Base-by-base conservation (phyloP, 2,888 invertebrate species). In the Nasonovia ribisnigri region DNA sequence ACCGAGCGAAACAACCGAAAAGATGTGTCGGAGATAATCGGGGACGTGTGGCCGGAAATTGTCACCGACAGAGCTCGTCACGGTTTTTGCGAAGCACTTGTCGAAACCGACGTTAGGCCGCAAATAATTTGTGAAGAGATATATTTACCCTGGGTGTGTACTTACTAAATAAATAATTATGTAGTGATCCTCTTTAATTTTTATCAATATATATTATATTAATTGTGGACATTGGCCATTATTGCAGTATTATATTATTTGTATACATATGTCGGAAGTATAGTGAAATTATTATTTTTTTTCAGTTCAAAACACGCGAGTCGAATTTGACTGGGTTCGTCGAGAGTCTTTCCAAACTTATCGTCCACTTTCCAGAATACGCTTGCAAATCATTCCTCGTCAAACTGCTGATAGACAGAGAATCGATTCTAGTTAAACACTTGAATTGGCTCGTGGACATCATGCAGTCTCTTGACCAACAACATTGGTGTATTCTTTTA, bases 371-470 rank as follows among this genome's bases (percentile, higher is more conserved):
- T 51, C 67, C 93, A 13, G 93, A 90, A 42, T 90, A 90, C 13
- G 93, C 90, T 46, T 93, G 93, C 51, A 93, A 90, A 51, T 89
- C 60, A 1, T 93, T 93, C 13, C 86, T 93, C 8, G 67, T 90
- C n/a, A n/a, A 86, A 11, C n/a, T 93, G 11, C 42, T 93, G 42
- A 67, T 42, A 26, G 90, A 93, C 48, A 90, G n/a, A 86, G 57
- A 93, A 8, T 93, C 93, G 20, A n/a, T 93, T 51, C 84, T 93
- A 29, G 93, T 90, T 16, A 93, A 90, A 90, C 90, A 93, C n/a
- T 46, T 93, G 29, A 86, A 93, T 48, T 93, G 93, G 93, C 67
- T 93, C 6, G 42, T 20, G 1, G 90, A 90, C 43, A 90, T 93
- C 3, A 93, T 93, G 93, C 86, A 93, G 20, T 43, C 20, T 5